Evolutionary conservation across 92 coral and sea anemone genomes (phyloP), one percentile per base, ranked within the genome.

Genomic region (Isaurus tuberculatus): DNA sequence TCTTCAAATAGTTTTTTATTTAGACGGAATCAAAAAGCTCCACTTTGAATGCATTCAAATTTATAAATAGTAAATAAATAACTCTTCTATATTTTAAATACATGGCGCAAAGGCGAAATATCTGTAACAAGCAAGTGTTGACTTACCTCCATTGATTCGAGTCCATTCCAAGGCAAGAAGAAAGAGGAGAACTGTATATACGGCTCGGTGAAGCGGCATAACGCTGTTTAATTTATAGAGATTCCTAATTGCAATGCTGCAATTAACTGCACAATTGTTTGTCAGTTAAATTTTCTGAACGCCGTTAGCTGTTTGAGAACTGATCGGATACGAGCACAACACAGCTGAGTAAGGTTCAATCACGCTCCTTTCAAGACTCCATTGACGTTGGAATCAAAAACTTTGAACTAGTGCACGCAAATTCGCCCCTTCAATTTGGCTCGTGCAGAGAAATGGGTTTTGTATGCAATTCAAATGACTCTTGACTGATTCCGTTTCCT

Each of bases 81-180:
- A 58, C 2, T 14, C 42, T 2, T 4, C 22, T 55, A 19, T 17
- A 19, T 34, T 58, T 26, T n/a, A 14, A 3, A 36, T 48, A 77
- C 34, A 36, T 58, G 82, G 82, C 82, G 82, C 82, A 70, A 57
- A 20, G 70, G 51, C 13, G 14, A 9, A 3, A 63, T 36, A n/a
- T 63, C 19, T 7, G 27, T 22, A 19, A 36, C 13, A 33, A n/a
- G n/a, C 22, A 8, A 75, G 10, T 4, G 19, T 34, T 20, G 33
- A 36, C 82, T 77, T 26, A 77, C 82, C 82, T 77, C 70, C 82
- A 20, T 77, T 58, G 69, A 34, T 23, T 33, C 32, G 5, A 15
- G 5, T 20, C 55, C 70, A 16, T 26, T 58, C 55, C 36, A 77
- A 58, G 34, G 23, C 82, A 57, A 34, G n/a, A 58, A 77, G 51